Conservation (phyloP, 1,140 invertebrate genomes). For the Phortica variegata region DNA sequence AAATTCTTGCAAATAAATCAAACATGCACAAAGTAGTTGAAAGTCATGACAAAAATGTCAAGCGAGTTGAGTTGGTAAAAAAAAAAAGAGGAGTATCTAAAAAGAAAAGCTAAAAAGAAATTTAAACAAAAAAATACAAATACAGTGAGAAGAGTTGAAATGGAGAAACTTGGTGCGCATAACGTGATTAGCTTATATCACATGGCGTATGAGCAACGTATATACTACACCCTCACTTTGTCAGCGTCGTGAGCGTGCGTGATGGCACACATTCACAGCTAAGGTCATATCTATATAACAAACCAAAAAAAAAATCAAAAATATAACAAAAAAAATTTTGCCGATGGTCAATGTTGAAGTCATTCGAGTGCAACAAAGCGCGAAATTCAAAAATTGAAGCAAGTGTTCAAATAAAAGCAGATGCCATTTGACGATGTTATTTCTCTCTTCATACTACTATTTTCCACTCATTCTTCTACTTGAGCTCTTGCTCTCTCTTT, state of each 20-base stretch:
- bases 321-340: conserved; percentile 30
- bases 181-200: background rate
- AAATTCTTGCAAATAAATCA: background rate
- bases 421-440: conserved; percentile 42
- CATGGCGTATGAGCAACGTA: background rate
- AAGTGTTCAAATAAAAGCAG: conserved; percentile 10
- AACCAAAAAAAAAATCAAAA: conserved; percentile 34
- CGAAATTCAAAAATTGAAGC: conserved; percentile 40
- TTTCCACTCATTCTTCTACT: too few relatives aligned
- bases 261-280: too few relatives aligned
- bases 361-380: conserved; percentile 43
- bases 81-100: background rate
- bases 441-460: too few relatives aligned
- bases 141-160: background rate
- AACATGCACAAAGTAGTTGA: background rate
- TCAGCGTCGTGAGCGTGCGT: too few relatives aligned
- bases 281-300: background rate
- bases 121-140: background rate
- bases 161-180: background rate
- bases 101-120: background rate
- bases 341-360: conserved; percentile 40
- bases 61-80: background rate
- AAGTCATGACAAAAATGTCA: background rate
- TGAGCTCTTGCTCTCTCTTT: too few relatives aligned
- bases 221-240: background rate